Evolutionary conservation across 92 coral and sea anemone genomes (phyloP).

Genomic region (Ricordea florida): DNA sequence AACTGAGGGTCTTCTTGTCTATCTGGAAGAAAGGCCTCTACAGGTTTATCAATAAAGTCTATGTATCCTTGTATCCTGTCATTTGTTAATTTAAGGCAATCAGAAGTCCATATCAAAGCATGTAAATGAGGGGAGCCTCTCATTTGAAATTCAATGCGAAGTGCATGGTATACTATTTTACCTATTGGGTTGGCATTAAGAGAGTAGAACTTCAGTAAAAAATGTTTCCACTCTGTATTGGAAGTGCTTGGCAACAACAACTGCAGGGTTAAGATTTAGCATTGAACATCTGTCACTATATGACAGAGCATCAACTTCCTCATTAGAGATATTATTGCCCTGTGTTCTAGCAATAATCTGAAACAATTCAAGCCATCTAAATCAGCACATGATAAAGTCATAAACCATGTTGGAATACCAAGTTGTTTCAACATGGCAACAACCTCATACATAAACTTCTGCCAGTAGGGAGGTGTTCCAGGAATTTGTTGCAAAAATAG

Average conservation of each 20-base stretch:
- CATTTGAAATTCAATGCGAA: conserved; percentile 61
- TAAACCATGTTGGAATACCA: conserved; percentile 61
- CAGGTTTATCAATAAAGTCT: neutral
- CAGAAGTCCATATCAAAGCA: conserved; percentile 49
- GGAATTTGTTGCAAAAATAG: neutral
- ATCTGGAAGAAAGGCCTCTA: too few species aligned
- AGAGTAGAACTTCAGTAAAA: conserved; percentile 17
- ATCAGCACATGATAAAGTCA: conserved; percentile 58
- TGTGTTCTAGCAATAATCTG: conserved; percentile 40
- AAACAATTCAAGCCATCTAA: conserved; percentile 58
- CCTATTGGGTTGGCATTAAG: conserved; percentile 54
- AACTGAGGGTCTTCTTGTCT: too few species aligned
- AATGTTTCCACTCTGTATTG: conserved; percentile 50
- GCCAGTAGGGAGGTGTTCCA: conserved; percentile 44
- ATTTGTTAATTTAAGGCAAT: conserved; percentile 40
- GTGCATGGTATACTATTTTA: conserved; percentile 51
- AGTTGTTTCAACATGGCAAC: conserved; percentile 43
- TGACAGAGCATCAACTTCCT: conserved; percentile 47
- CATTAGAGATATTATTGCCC: conserved; percentile 39
- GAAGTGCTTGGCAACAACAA: conserved; percentile 39
- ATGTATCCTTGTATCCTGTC: conserved; percentile 41
- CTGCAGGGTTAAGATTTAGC: conserved; percentile 29
- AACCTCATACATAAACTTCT: conserved; percentile 12
- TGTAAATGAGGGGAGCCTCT: conserved; percentile 44
- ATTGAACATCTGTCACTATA: conserved; percentile 33